phyloP scores from a whole-genome alignment of 2,888 invertebrate species.

The Taphrorychus bicolor region DNA sequence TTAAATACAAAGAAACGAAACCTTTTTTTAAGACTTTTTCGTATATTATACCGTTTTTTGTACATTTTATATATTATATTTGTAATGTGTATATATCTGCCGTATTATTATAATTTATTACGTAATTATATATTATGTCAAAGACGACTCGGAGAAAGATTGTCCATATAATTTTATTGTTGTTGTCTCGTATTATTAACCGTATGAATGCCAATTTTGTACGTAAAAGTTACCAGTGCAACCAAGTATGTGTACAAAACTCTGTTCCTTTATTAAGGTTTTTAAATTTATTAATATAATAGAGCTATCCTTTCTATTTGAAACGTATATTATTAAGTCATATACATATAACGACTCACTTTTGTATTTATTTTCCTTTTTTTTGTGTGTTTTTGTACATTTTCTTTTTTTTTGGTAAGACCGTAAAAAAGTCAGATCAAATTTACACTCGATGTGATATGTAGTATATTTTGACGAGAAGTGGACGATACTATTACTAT shows the following conservation, averaged over 20 bases:
- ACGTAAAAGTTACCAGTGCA: slow-evolving; percentile 60
- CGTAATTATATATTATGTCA: not conserved
- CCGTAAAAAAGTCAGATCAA: slow-evolving; percentile 17
- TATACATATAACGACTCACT: slow-evolving; percentile 29
- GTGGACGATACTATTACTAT: slow-evolving; percentile 17
- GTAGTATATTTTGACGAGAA: slow-evolving; percentile 27
- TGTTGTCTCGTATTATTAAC: slow-evolving; percentile 42
- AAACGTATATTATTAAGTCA: slow-evolving; percentile 4
- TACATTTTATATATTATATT: slow-evolving; percentile 18
- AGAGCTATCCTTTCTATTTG: slow-evolving; percentile 33
- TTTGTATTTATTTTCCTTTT: slow-evolving; percentile 51
- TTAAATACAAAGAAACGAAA: slow-evolving; percentile 17
- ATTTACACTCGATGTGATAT: slow-evolving; percentile 28
- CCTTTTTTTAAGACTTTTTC: slow-evolving; percentile 7
- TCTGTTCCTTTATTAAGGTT: slow-evolving; percentile 55
- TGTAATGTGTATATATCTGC: slow-evolving; percentile 39
- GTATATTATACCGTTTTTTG: slow-evolving; percentile 13
- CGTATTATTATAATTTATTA: slow-evolving; percentile 30
- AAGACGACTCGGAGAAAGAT: not conserved
- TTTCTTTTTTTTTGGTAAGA: slow-evolving; percentile 28
- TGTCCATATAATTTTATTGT: slow-evolving; percentile 45
- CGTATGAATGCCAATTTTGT: slow-evolving; percentile 57
- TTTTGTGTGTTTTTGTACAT: slow-evolving; percentile 41
- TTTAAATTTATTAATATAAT: slow-evolving; percentile 19
- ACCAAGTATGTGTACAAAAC: slow-evolving; percentile 60